A percentile compares a stretch with the other conserved stretches of the same genome.
phyloP scores from a whole-genome alignment of 2,797 vertebrate species.

The Cuculus canorus region DNA sequence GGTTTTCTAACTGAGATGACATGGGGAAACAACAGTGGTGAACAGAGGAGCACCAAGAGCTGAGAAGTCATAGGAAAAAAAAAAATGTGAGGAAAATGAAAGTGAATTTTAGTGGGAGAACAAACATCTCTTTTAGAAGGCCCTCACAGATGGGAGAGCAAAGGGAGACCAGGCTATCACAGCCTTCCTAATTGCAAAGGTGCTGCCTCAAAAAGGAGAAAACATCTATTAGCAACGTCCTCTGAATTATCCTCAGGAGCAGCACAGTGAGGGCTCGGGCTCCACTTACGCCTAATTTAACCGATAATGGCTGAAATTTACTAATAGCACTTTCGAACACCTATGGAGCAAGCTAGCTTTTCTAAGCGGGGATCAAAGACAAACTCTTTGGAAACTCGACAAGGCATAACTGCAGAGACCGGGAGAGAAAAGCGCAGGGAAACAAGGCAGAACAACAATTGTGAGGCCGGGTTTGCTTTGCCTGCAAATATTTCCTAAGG shows the following conservation, averaged over 20 bases:
- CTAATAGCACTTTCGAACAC: neutral
- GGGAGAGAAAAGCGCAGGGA: neutral
- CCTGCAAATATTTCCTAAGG: neutral
- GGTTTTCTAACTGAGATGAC: neutral
- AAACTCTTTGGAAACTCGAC: neutral
- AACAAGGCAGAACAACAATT: neutral
- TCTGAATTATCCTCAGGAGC: neutral
- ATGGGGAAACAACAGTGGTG: accelerated
- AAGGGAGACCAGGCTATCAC: neutral
- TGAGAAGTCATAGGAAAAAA: neutral
- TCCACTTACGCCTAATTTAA: accelerated
- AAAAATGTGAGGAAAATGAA: neutral
- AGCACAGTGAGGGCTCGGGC: neutral
- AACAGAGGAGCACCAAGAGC: neutral
- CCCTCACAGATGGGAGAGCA: neutral
- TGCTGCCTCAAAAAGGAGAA: neutral
- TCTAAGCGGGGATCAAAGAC: neutral
- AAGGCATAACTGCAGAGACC: neutral
- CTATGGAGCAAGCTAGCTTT: neutral
- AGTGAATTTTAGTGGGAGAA: neutral
- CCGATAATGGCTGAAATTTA: neutral
- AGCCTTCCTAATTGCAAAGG: neutral
- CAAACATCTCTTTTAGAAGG: neutral
- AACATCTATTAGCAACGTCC: neutral
- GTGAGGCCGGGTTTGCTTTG: neutral